Evolutionary conservation across 1,140 invertebrate genomes (phyloP), one percentile per base, ranked within the genome.

Genomic region (Pseudomyrmex concolor): DNA sequence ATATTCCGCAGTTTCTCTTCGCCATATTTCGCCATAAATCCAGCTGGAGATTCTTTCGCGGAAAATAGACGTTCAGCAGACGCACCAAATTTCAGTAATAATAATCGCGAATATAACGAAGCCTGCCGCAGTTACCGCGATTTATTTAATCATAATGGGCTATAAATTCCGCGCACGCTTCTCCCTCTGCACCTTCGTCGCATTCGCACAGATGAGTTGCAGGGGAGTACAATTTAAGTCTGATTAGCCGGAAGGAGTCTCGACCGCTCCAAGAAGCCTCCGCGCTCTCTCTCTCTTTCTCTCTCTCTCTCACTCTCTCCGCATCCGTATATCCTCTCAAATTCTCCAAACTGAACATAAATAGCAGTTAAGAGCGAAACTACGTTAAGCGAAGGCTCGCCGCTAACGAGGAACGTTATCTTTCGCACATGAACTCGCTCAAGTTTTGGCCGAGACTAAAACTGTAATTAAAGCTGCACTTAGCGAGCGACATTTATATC

Each of bases 301-400:
- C 34, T 34, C 5, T 34, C 34, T 34, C 34, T 34, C 34, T 34
- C 34, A 34, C 5, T 34, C 34, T 34, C 66, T 77, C 66, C 73
- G 50, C 60, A 60, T 76, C n/a, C 76, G 76, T 80, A 80, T 71
- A 80, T 80, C 76, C 76, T 80, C 66, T 80, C 76, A 57, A 80
- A 80, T 71, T 80, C 76, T 71, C 76, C 76, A 80, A 80, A 80
- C 76, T 80, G 76, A 71, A 80, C 76, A 80, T 80, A 80, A 80
- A 80, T 80, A 80, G 76, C 76, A 70, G 76, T 80, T 80, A 80
- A 80, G 76, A 34, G 76, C 76, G 19, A 80, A 80, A 80, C 76
- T 80, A 80, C 76, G 66, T 80, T 80, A 80, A 80, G 76, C 76
- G 66, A 70, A 70, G 76, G 66, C 54, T 71, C n/a, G 19, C 19